Conservation (phyloP, 2,797 vertebrate genomes). For the Bradypodion pumilum region DNA sequence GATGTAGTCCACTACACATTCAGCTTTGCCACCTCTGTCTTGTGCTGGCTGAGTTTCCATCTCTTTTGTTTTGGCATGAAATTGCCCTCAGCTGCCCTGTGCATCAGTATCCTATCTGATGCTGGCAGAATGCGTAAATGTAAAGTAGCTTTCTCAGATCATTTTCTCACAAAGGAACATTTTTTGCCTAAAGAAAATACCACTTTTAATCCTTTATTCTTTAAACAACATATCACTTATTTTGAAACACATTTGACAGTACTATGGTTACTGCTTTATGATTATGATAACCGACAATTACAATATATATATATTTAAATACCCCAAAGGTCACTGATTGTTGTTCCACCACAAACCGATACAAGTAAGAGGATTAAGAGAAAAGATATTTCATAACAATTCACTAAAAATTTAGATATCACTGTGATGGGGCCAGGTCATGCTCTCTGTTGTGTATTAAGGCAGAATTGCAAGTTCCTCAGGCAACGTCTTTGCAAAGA, state of each 20-base stretch:
- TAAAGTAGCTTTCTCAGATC: background rate
- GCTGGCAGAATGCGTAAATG: background rate
- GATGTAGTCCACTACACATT: background rate
- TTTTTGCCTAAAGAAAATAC: background rate
- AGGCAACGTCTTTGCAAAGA: too few relatives aligned
- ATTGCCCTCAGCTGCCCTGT: background rate
- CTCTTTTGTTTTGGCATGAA: background rate
- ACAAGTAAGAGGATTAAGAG: background rate
- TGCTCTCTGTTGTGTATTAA: too few relatives aligned
- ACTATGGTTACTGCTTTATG: background rate
- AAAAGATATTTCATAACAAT: background rate
- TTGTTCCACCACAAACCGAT: background rate
- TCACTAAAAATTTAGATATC: background rate
- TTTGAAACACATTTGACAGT: background rate
- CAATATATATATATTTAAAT: background rate
- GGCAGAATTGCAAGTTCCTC: too few relatives aligned
- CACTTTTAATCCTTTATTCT: background rate
- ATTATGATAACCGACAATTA: background rate
- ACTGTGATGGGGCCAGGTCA: too few relatives aligned
- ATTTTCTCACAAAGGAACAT: background rate
- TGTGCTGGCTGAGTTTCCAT: too few relatives aligned
- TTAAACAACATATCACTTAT: background rate
- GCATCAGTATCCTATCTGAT: background rate
- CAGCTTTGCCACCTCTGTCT: background rate
- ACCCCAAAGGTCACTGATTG: too few relatives aligned